Base-by-base conservation (phyloP, 1,140 invertebrate genomes). In the Penaeus chinensis region DNA sequence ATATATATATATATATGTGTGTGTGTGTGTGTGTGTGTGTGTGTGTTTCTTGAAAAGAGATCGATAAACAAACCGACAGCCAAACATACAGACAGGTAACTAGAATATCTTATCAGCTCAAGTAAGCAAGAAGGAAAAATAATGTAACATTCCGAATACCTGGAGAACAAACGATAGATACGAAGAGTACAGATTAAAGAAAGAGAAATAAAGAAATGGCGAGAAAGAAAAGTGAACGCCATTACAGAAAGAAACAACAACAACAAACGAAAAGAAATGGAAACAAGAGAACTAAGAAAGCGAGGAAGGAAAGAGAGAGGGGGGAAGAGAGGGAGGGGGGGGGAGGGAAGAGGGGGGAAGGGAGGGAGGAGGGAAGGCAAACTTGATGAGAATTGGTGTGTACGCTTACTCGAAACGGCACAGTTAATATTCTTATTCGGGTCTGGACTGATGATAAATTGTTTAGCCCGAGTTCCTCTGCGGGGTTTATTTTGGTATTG, bases 351-450 rank as follows among this genome's bases (percentile, higher is more conserved):
- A 7, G 22, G 32, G 22, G 32, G 47, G 32, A 42, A 24, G 20
- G 74, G 24, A 24, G 47, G n/a, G 24, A 27, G 24, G 32, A 24
- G n/a, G 32, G 74, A 37, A 20, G 27, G 20, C 32, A 37, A 77
- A 77, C 74, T 22, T 20, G 22, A 77, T 77, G 74, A 77, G 74
- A 77, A 77, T 77, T 27, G 84, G 74, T 63, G 62, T 79, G 84
- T 54, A 20, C 78, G 76, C 63, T 60, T 80, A 86, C 71, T 69
- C 77, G 54, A 66, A 79, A 61, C 42, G 42, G 42, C 78, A 24
- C 84, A 86, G 77, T 86, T 86, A 86, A 86, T 86, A 86, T 81
- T 86, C 84, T 78, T 80, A 79, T 81, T 81, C 84, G 62, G 42
- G 37, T 37, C 27, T 47, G 74, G 74, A 47, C 74, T 54, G 74